phyloP scores from a whole-genome alignment of 1,140 invertebrate genomes.

The Microplitis mediator region DNA sequence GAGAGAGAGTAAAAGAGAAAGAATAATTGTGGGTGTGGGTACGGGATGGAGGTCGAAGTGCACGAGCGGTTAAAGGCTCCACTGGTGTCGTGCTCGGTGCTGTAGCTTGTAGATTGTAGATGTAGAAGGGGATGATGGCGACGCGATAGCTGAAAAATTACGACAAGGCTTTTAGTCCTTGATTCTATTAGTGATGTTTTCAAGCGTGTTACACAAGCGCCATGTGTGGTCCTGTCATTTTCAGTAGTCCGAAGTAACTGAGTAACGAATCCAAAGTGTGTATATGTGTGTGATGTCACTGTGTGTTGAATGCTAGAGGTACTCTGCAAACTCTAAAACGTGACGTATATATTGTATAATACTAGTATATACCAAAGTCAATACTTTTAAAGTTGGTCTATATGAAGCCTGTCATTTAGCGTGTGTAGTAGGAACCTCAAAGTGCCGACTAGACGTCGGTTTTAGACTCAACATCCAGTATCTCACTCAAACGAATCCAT shows the following conservation, averaged over 20 bases:
- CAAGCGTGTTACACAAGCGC: conserved; percentile 46
- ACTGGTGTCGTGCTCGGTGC: too few relatives aligned
- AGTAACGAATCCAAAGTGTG: too few relatives aligned
- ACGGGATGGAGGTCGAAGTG: conserved; percentile 24
- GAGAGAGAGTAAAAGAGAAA: neutral
- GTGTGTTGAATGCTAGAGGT: conserved; percentile 17
- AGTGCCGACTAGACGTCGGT: neutral
- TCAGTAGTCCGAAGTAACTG: conserved; percentile 29
- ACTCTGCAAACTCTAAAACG: conserved; percentile 5
- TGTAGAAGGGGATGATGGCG: conserved; percentile 9
- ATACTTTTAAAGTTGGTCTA: too few relatives aligned
- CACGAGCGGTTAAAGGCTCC: neutral
- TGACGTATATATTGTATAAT: neutral
- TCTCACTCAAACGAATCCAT: too few relatives aligned
- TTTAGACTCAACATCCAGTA: too few relatives aligned
- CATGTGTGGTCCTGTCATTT: conserved; percentile 51
- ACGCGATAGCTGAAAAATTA: conserved; percentile 43
- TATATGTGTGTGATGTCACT: neutral
- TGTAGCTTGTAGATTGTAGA: too few relatives aligned
- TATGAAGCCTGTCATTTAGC: neutral
- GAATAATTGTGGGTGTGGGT: too few relatives aligned
- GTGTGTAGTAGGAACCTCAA: neutral
- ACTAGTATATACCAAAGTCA: too few relatives aligned
- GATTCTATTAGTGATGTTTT: conserved; percentile 52
- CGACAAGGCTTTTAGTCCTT: conserved; percentile 51